Base-by-base conservation (phyloP, 2,113 vertebrate species). In the Damaliscus lunatus region DNA sequence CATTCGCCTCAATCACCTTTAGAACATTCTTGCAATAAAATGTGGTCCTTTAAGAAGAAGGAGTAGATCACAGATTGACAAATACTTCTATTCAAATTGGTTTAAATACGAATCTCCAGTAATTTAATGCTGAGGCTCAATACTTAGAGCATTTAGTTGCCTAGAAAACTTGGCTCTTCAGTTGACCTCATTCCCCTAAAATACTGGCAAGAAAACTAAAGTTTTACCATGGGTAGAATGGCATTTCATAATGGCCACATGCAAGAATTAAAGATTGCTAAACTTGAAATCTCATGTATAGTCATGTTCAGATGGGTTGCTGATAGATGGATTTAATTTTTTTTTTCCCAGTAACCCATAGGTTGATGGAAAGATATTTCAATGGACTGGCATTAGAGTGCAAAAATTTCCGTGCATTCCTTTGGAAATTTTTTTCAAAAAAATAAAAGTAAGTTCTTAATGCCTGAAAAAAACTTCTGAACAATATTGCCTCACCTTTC, bases 331-430 rank as follows among this genome's bases (percentile, higher is more conserved):
- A 94, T 71, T 43, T 19, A 95, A 25, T 9, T 21, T 71, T 67
- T 77, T 43, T 43, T 59, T 52, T 88, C 62, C 77, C 77, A 90
- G 78, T 91, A 96, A 96, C 82, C 52, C 87, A 87, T 96, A 62
- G 48, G 21, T 84, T 94, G 88, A 95, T 96, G 71, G 74, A 96
- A 96, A 98, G 91, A 90, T 93, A 96, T 84, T 97, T 92, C 96
- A 81, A 97, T 84, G 50, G 50, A 88, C 57, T 91, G 48, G 31
- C 3, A 46, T 87, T 50, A 57, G 59, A 91, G n/a, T 89, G 50
- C 62, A 93, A 97, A 95, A 87, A 53, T 97, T 97, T 96, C 91
- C 83, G 96, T 96, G 52, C 62, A 78, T 97, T 97, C 52, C 62
- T 97, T 60, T 94, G 82, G 74, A 10, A 85, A 74, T 64, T 36